Base-by-base conservation (phyloP, 2,113 vertebrate genomes). In the Carettochelys insculpta region DNA sequence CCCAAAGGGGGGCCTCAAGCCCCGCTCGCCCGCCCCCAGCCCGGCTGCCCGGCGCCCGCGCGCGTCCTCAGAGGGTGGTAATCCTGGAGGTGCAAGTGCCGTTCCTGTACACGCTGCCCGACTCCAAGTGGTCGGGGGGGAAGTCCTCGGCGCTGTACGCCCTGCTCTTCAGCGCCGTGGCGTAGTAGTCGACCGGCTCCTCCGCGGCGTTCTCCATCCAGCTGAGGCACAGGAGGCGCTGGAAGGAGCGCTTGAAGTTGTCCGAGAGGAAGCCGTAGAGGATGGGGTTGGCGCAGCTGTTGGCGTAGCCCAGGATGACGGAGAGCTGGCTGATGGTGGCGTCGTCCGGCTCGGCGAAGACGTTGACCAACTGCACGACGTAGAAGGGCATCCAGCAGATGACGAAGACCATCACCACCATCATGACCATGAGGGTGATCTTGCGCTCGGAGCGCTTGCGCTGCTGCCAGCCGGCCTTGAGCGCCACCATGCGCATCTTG, bases 371-470 rank as follows among this genome's bases (percentile, higher is more conserved):
- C 97, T 99, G 98, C 90, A 99, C 98, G 8, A 99, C 97, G 85
- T 99, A 99, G 96, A 99, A 99, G 5, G 98, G 98, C 98, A 99
- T 99, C 98, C 98, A 99, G 94, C 98, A 99, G 95, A 99, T 98
- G 89, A 99, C 98, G 85, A 99, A 99, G 90, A 99, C 98, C 89
- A 98, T 98, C 77, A 99, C 98, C 90, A 99, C 98, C 98, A 99
- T 99, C 98, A 99, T 98, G 82, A 99, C 98, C 98, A 99, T 99
- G 58, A 99, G 97, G 3, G 98, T 99, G 94, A 99, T 98, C 96
- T 99, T 99, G 81, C 98, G 97, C 96, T 99, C 98, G 0, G 98
- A 99, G 94, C 98, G 98, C 89, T 98, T 98, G 93, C 98, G 98
- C 95, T 99, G 98, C 93, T 99, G 98, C 98, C 98, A 99, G 92